phyloP scores from a whole-genome alignment of 2,113 vertebrate genomes.

The Cairina moschata region DNA sequence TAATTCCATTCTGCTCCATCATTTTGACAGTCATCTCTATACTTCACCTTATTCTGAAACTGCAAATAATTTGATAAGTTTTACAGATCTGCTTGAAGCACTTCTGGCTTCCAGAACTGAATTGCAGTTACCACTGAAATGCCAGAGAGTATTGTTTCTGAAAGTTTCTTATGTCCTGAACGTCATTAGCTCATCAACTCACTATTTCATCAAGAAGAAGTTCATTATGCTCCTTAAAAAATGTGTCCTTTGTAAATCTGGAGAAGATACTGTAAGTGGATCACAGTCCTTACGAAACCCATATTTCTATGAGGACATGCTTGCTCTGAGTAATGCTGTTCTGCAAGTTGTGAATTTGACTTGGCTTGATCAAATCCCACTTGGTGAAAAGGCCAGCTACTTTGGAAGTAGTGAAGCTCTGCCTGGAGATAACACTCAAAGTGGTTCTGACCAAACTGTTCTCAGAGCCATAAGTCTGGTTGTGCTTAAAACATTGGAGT shows the following conservation, averaged over 20 bases:
- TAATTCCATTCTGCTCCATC: slow-evolving; percentile 63
- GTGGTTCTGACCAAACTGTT: slow-evolving; percentile 77
- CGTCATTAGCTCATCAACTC: slow-evolving; percentile 56
- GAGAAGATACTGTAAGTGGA: slow-evolving; percentile 80
- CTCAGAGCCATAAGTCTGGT: slow-evolving; percentile 86
- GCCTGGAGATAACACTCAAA: not conserved
- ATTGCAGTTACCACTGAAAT: slow-evolving; percentile 38
- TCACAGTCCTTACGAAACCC: not conserved
- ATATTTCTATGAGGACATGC: slow-evolving; percentile 60
- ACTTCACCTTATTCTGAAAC: not conserved
- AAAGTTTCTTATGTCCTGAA: slow-evolving; percentile 73
- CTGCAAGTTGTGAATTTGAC: slow-evolving; percentile 71
- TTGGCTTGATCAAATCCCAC: slow-evolving; percentile 76
- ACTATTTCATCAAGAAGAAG: slow-evolving; percentile 82
- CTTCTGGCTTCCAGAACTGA: slow-evolving; percentile 76
- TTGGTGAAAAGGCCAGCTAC: slow-evolving; percentile 64
- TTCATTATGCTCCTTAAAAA: slow-evolving; percentile 86
- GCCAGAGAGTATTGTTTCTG: slow-evolving; percentile 78
- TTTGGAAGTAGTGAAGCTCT: slow-evolving; percentile 79
- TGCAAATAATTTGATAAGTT: slow-evolving; percentile 68
- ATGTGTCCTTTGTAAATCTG: slow-evolving; percentile 78
- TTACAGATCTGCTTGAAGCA: slow-evolving; percentile 85
- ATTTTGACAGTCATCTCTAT: not conserved
- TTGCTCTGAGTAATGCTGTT: slow-evolving; percentile 70
- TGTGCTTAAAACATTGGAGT: slow-evolving; percentile 87